Evolutionary conservation across 2,113 vertebrate species (phyloP).

Genomic region (Suricata suricatta): DNA sequence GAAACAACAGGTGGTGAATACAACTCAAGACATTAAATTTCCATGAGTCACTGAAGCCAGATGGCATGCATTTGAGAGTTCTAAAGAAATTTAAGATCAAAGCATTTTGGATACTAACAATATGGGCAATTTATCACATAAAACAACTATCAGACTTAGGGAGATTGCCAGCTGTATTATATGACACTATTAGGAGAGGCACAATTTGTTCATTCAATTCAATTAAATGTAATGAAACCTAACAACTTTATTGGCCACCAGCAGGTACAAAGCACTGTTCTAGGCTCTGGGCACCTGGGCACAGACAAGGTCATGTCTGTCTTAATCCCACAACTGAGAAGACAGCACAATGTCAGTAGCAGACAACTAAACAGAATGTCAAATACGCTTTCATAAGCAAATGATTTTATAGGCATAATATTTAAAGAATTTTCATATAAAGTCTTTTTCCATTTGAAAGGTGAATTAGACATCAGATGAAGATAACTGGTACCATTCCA

Average conservation of each 20-base stretch:
- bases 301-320: background rate
- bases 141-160: slow-evolving; percentile 51
- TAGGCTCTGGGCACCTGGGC: background rate
- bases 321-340: background rate
- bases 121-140: slow-evolving; percentile 83
- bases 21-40: slow-evolving; percentile 83
- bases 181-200: slow-evolving; percentile 37
- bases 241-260: background rate
- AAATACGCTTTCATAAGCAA: background rate
- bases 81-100: slow-evolving; percentile 84
- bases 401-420: background rate
- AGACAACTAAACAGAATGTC: background rate
- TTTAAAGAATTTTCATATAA: slow-evolving; percentile 19
- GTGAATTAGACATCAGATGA: background rate
- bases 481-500: background rate
- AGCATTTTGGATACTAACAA: slow-evolving; percentile 80
- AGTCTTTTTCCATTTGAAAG: background rate
- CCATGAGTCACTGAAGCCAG: slow-evolving; percentile 85
- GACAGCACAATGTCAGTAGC: background rate
- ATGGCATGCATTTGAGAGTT: slow-evolving; percentile 84
- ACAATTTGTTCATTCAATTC: slow-evolving; percentile 61
- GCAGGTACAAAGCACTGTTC: slow-evolving; percentile 8
- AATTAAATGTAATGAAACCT: slow-evolving; percentile 46
- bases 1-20: slow-evolving; percentile 74
- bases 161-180: slow-evolving; percentile 57